Evolutionary conservation across 2,888 invertebrate species (phyloP).

Genomic region (Eremobia ochroleuca): DNA sequence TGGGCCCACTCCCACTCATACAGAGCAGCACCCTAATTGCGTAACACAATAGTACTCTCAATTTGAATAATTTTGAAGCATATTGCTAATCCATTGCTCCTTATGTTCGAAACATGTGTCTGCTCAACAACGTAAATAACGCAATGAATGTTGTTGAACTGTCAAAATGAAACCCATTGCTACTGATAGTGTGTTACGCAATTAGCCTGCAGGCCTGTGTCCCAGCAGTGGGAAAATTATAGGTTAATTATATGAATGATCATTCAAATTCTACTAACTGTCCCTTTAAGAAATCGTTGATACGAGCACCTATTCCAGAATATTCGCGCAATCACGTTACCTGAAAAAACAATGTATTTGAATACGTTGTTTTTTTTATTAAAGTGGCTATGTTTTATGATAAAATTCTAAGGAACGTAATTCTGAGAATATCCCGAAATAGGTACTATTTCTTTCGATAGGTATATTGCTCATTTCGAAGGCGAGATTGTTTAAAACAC

Average conservation of each 20-base stretch:
- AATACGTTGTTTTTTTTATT: neutral
- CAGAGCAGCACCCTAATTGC: too few species aligned
- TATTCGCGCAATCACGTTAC: neutral
- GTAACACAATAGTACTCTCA: too few species aligned
- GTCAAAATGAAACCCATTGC: too few species aligned
- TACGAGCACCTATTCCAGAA: neutral
- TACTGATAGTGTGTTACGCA: too few species aligned
- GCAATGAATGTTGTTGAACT: too few species aligned
- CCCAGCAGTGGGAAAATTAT: neutral
- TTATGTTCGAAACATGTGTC: too few species aligned
- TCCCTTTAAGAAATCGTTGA: neutral
- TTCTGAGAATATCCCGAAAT: slow-evolving; percentile 11
- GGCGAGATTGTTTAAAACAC: neutral
- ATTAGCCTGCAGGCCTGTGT: neutral
- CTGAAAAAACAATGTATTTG: neutral
- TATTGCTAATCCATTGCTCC: too few species aligned
- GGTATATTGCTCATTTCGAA: slow-evolving; percentile 8
- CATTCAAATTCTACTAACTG: neutral
- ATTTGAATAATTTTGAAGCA: too few species aligned
- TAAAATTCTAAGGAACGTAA: neutral
- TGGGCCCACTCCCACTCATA: neutral
- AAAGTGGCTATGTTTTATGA: neutral
- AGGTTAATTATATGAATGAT: neutral
- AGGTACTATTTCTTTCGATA: neutral
- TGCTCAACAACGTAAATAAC: too few species aligned